Evolutionary conservation across 2,797 vertebrate species (phyloP).

Genomic region (Sebastes vulpes): DNA sequence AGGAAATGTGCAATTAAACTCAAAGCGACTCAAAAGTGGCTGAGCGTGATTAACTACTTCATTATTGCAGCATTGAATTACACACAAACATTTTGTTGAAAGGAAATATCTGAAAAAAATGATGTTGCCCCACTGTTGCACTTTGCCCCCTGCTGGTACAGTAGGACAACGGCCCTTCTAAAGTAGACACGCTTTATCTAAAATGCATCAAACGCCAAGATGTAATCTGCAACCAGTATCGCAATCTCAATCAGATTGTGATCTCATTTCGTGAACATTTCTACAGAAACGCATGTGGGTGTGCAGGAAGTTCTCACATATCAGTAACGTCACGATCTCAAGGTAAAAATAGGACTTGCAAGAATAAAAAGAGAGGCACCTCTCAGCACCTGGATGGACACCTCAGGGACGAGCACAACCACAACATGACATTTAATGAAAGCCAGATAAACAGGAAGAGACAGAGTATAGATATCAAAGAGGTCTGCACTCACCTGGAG

Average conservation of each 20-base stretch:
- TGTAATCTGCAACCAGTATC: conserved; percentile 5
- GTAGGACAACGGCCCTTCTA: not conserved
- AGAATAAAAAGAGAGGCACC: not conserved
- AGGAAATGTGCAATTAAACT: not conserved
- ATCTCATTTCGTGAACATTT: not conserved
- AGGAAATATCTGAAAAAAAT: not conserved
- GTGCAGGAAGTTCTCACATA: conserved; percentile 30
- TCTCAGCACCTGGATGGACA: not conserved
- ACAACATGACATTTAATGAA: not conserved
- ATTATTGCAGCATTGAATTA: not conserved
- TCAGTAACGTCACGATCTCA: not conserved
- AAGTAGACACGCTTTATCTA: not conserved
- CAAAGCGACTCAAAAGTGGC: not conserved
- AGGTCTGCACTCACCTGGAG: conserved; percentile 91
- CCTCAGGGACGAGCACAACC: not conserved
- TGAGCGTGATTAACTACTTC: not conserved
- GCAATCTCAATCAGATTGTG: not conserved
- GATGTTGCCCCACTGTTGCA: not conserved
- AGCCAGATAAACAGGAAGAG: not conserved
- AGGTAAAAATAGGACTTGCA: not conserved
- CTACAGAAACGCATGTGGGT: not conserved
- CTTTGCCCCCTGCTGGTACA: not conserved
- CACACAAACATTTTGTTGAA: not conserved
- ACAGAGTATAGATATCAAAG: not conserved
- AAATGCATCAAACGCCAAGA: not conserved